Base-by-base conservation (phyloP, 2,888 invertebrate species). In the Agrilus biguttatus region DNA sequence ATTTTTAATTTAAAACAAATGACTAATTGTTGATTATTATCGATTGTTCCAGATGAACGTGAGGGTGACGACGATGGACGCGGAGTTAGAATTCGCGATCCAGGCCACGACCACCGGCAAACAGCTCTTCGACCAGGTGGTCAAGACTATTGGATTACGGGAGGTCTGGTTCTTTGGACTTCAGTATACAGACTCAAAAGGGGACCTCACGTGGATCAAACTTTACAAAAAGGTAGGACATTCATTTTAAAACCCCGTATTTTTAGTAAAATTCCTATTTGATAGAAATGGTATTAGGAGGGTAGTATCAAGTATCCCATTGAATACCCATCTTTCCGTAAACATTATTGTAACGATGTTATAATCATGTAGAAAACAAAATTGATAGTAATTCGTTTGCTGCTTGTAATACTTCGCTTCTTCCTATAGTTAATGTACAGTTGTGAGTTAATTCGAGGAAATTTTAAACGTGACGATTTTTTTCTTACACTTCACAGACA, bases 131-230 rank as follows among this genome's bases (percentile, higher is more conserved):
- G 98, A 98, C 71, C 98, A 98, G 77, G 97, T 98, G 60, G 97
- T 98, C 58, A 98, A 98, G 75, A 98, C 97, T 56, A 96, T 98
- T 66, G 97, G 97, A 52, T 78, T 98, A 42, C 78, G 98, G 54
- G 98, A 98, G 73, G 95, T 97, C 56, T 99, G 98, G 98, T 98
- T 96, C 75, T 99, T 98, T 70, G 98, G 97, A 47, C 80, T 98
- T 49, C 97, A 98, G 71, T 98, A 97, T 72, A 91, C 91, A 55
- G 98, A 98, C 71, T 88, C 88, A 62, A 97, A 97, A 72, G 95
- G 95, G 42, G 93, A 93, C 66, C 78, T 88, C 56, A 96, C 97
- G 45, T 99, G 98, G 98, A 86, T 98, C 64, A 97, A 97, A 71
- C 77, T 97, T 49, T 97, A 97, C 73, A 98, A 97, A 78, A 96